phyloP scores from a whole-genome alignment of 1,140 invertebrate genomes.

The Babylonia areolata region DNA sequence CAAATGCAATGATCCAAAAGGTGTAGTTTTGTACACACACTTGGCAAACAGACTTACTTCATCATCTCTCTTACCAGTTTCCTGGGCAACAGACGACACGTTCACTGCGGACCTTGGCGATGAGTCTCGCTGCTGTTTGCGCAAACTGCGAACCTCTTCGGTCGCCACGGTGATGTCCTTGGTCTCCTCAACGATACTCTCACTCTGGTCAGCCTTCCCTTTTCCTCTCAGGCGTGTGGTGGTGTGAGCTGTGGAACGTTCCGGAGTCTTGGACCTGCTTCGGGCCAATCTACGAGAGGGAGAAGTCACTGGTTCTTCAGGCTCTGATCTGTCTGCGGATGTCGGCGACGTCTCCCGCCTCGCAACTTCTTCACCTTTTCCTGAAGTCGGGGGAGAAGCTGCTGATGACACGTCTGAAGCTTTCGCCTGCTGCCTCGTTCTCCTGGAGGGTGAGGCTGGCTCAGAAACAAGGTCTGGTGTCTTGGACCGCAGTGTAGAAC shows the following conservation, averaged over 20 bases:
- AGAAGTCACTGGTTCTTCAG: background rate
- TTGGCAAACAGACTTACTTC: no score
- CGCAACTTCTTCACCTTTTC: background rate
- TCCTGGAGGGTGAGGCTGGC: background rate
- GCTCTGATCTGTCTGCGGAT: background rate
- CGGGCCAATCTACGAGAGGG: background rate
- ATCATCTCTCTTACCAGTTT: background rate
- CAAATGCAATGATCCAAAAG: no score
- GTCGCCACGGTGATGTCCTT: conserved; percentile 15
- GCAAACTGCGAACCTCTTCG: background rate
- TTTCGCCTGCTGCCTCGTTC: background rate
- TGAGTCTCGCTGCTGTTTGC: conserved; percentile 9
- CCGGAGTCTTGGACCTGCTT: background rate
- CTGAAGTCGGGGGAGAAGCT: background rate
- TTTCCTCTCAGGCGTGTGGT: background rate
- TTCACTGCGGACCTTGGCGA: background rate
- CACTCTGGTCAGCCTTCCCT: background rate
- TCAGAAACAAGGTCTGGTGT: background rate
- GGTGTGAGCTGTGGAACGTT: background rate
- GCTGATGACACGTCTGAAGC: background rate
- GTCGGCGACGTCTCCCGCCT: background rate
- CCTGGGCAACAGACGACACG: background rate
- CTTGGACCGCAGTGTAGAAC: background rate
- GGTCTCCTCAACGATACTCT: background rate
- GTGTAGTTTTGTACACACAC: no score